Base-by-base conservation (phyloP, 2,797 vertebrate genomes). In the Pangasius macronema region DNA sequence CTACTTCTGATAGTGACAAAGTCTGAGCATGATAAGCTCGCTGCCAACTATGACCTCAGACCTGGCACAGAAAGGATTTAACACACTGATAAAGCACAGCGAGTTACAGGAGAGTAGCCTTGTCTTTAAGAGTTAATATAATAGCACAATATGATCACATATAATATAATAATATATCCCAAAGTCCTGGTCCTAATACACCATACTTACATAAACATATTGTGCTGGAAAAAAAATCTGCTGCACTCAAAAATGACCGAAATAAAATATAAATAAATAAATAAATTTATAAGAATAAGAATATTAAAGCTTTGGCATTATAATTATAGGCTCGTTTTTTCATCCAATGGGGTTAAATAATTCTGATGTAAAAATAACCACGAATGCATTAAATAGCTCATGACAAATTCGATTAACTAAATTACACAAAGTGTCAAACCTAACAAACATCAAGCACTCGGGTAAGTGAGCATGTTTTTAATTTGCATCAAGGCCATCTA, bases 11-110 rank as follows among this genome's bases (percentile, higher is more conserved):
- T 87, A 82, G 90, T 93, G 91, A 90, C 93, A 93, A 92, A 93
- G 93, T 94, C 92, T 93, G 91, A 92, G 90, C 92, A 89, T 65
- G 94, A 95, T 95, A 95, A 94, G 94, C 93, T 59, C 6, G 0
- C 10, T 61, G 94, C 94, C 94, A 95, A 89, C 73, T 14, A 92
- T 95, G 94, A 95, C 92, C 85, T 88, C 88, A 91, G 51, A n/a
- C 65, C 63, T 85, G 79, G 57, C 79, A 87, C 27, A 49, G 18
- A 68, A 63, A 81, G 51, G 51, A 72, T 87, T 87, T 87, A 89
- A 89, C 70, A 88, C 42, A 75, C 14, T 33, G 63, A 57, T 20
- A 68, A n/a, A 39, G 57, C 80, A 33, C 1, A 82, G 22, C 20
- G 49, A 49, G 30, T 81, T 81, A 61, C 3, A 67, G n/a, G n/a